These are phyloP conservation scores for Ceratosolen solmsi DNA, from an alignment of 1,140 invertebrate genomes.

Conservation along the genomic window DNA sequence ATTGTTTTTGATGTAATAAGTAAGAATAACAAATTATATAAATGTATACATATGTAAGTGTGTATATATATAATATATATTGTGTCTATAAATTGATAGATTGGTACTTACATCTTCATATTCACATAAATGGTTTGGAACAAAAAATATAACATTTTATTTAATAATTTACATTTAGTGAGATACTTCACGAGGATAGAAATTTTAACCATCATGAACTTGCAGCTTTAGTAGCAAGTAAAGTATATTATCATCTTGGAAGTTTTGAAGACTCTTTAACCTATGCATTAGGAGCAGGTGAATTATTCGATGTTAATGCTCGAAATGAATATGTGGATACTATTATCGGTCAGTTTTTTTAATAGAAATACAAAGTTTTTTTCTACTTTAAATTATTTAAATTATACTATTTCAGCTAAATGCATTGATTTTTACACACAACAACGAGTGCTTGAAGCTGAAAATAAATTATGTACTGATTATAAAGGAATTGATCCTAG, in stretches of 20 bases:
- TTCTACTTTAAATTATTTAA: conserved; percentile 9
- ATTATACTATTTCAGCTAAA: conserved; percentile 79
- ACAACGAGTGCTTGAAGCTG: conserved; percentile 82
- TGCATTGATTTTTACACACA: conserved; percentile 97
- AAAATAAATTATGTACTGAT: conserved; percentile 76
- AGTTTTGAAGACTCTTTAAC: conserved; percentile 96
- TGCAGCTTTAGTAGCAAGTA: conserved; percentile 97
- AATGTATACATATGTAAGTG: too few species aligned
- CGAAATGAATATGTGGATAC: conserved; percentile 97
- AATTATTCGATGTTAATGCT: conserved; percentile 94
- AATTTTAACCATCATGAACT: conserved; percentile 90
- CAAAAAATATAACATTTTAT: too few species aligned
- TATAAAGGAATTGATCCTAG: conserved; percentile 87
- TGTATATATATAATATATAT: too few species aligned
- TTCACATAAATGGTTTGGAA: too few species aligned
- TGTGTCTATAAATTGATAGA: too few species aligned
- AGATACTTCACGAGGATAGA: conserved; percentile 95
- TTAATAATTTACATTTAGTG: conserved; percentile 72
- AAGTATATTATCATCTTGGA: conserved; percentile 98
- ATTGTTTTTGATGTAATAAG: too few species aligned
- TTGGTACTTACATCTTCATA: too few species aligned
- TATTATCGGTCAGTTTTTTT: conserved; percentile 81
- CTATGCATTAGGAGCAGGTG: conserved; percentile 93
- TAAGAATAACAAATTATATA: too few species aligned
- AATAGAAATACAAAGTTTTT: not conserved